These are phyloP conservation scores for Aleiodes sp. DNA, from an alignment of 1,140 invertebrate species.

Conservation along the genomic window DNA sequence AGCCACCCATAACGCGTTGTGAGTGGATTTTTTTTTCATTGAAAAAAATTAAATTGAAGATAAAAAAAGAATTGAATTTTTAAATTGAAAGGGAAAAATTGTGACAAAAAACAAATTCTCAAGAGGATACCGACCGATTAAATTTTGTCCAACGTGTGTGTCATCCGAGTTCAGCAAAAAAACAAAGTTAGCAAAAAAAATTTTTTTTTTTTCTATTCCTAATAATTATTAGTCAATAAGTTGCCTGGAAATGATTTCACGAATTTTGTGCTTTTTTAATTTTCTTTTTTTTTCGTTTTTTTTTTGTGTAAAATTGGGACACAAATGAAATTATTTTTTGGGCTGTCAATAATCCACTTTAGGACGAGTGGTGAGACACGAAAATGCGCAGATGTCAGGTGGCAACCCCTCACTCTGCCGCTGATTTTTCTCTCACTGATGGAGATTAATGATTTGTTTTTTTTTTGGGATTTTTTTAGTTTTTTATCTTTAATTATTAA, in stretches of 20 bases:
- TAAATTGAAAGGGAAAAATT: not conserved
- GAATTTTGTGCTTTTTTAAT: no score
- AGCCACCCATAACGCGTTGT: slow-evolving; percentile 30
- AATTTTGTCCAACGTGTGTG: not conserved
- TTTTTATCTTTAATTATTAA: not conserved
- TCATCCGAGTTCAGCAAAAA: slow-evolving; percentile 28
- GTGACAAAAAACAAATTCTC: not conserved
- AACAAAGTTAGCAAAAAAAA: slow-evolving; percentile 56
- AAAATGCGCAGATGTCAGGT: slow-evolving; percentile 48
- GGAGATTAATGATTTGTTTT: slow-evolving; percentile 9
- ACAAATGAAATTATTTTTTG: slow-evolving; percentile 9
- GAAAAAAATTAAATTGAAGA: no score
- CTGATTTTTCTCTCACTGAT: slow-evolving; percentile 35
- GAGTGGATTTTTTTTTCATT: no score
- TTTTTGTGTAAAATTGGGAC: slow-evolving; percentile 11
- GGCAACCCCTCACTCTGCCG: slow-evolving; percentile 53
- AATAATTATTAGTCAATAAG: not conserved
- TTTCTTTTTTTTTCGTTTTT: slow-evolving; percentile 20
- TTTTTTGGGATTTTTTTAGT: not conserved
- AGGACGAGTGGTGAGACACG: slow-evolving; percentile 49
- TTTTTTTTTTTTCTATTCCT: slow-evolving; percentile 48
- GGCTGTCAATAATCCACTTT: slow-evolving; percentile 44
- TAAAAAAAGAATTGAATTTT: not conserved
- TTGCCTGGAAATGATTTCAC: slow-evolving; percentile 4
- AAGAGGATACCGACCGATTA: slow-evolving; percentile 14